These are phyloP conservation scores for Heteromormyrus szaboi DNA, from an alignment of 2,797 vertebrate genomes.

Conservation along the genomic window DNA sequence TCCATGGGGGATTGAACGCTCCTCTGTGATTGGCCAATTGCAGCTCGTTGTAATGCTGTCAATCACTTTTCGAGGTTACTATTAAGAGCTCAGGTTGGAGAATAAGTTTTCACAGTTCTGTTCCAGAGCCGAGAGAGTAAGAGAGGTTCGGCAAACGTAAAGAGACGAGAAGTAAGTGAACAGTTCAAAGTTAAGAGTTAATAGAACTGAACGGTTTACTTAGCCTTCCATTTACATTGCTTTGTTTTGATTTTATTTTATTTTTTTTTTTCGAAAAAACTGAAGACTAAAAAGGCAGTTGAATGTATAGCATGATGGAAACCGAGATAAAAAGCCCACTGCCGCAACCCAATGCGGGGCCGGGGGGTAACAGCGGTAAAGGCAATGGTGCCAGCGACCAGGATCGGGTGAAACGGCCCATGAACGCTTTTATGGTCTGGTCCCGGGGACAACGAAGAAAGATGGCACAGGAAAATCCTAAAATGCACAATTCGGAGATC, in stretches of 20 bases:
- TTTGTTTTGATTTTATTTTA: background rate
- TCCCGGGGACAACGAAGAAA: constrained; percentile 90
- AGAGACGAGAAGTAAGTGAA: background rate
- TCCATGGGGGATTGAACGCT: constrained; percentile 40
- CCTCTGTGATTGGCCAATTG: constrained; percentile 74
- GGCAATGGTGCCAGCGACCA: constrained; percentile 71
- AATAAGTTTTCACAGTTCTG: constrained; percentile 65
- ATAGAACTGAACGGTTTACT: background rate
- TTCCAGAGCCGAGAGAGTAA: constrained; percentile 49
- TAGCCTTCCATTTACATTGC: background rate
- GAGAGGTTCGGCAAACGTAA: constrained; percentile 17
- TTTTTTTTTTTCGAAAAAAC: constrained; percentile 37
- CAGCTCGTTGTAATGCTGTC: constrained; percentile 77
- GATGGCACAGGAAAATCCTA: constrained; percentile 97
- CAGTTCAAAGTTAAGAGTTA: background rate
- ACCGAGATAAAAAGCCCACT: constrained; percentile 84
- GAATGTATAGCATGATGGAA: constrained; percentile 97
- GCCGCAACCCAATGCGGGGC: constrained; percentile 70
- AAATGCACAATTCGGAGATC: constrained; percentile 99
- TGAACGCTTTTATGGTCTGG: constrained; percentile 99
- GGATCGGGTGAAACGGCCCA: constrained; percentile 93
- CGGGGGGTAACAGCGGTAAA: constrained; percentile 50
- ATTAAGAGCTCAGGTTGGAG: constrained; percentile 62
- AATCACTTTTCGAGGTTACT: constrained; percentile 69
- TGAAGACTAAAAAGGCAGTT: constrained; percentile 44